Evolutionary conservation across 35 echinoderm and acorn worm species (phyloP).

Genomic region (Amphiura filiformis): DNA sequence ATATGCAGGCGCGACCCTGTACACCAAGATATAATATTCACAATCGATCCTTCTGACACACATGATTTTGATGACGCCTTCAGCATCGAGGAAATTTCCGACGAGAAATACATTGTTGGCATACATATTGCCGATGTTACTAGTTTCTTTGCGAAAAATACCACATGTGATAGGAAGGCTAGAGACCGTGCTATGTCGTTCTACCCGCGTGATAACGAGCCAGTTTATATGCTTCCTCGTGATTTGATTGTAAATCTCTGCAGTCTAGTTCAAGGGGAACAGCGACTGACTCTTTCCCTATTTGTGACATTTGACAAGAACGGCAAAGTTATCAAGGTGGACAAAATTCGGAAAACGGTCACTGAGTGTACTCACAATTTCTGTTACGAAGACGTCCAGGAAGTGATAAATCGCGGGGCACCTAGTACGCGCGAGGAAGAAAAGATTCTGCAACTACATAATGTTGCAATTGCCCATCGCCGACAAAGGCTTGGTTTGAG

Average conservation of each 20-base stretch:
- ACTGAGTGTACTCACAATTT: too few species aligned
- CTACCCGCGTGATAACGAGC: slow-evolving; percentile 12
- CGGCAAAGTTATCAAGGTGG: slow-evolving; percentile 36
- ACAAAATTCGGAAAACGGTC: too few species aligned
- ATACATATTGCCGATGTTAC: slow-evolving; percentile 58
- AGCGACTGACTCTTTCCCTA: slow-evolving; percentile 64
- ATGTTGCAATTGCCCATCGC: too few species aligned
- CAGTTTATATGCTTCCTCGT: slow-evolving; percentile 78
- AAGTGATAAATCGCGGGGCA: too few species aligned
- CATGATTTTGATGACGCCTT: slow-evolving; percentile 78
- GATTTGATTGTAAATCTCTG: slow-evolving; percentile 57
- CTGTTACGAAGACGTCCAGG: too few species aligned
- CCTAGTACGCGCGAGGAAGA: too few species aligned
- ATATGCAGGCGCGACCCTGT: slow-evolving; percentile 36
- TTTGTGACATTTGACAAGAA: slow-evolving; percentile 39
- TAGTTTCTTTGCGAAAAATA: slow-evolving; percentile 11
- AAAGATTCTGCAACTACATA: too few species aligned
- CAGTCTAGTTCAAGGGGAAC: slow-evolving; percentile 27
- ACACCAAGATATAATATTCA: slow-evolving; percentile 46
- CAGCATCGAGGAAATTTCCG: slow-evolving; percentile 26
- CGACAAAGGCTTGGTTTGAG: too few species aligned
- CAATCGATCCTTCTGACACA: slow-evolving; percentile 64
- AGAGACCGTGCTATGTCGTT: slow-evolving; percentile 9
- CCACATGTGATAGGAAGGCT: slow-evolving; percentile 1
- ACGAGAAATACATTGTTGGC: not conserved